phyloP scores from a whole-genome alignment of 2,113 vertebrate genomes.

The Rhea pennata region DNA sequence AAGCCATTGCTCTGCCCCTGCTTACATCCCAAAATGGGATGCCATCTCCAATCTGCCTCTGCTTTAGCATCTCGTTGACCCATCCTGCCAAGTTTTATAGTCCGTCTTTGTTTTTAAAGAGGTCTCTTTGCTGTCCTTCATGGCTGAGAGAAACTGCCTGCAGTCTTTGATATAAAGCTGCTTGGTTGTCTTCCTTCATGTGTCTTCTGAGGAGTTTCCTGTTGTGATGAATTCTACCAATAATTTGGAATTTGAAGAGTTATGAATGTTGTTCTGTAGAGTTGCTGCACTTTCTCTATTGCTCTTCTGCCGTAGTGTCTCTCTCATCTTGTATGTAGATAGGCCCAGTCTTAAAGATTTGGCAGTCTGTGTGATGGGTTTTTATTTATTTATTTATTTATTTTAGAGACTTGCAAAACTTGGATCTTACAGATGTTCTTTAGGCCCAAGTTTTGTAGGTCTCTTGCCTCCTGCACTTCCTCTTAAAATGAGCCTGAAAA shows the following conservation, averaged over 20 bases:
- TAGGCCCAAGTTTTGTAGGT: background rate
- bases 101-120: background rate
- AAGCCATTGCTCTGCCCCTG: background rate
- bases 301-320: background rate
- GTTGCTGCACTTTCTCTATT: background rate
- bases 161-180: background rate
- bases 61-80: background rate
- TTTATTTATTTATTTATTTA: background rate
- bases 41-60: background rate
- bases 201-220: background rate
- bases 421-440: background rate
- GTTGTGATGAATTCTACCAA: background rate
- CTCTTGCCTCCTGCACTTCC: background rate
- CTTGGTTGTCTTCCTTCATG: background rate
- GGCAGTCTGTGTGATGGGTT: background rate
- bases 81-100: background rate
- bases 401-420: background rate
- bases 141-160: background rate
- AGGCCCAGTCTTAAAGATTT: background rate
- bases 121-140: background rate
- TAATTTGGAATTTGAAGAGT: background rate
- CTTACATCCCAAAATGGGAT: background rate
- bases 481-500: background rate
- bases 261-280: background rate
- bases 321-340: too few relatives aligned